Percentiles rank a stretch among this genome's conserved stretches.
phyloP scores from a whole-genome alignment of 2,113 vertebrate genomes.

The Megaceryle maxima region DNA sequence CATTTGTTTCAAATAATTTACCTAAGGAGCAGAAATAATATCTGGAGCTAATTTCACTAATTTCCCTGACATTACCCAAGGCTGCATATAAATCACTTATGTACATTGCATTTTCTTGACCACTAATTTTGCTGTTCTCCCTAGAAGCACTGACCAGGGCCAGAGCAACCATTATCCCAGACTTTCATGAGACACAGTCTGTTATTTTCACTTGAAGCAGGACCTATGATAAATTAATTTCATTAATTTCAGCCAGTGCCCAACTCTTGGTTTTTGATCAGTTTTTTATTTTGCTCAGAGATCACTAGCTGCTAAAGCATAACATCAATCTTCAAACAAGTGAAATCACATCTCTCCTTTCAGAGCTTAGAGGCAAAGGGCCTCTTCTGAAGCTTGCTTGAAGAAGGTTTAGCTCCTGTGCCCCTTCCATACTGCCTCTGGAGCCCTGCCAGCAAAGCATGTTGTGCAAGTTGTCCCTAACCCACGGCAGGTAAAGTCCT shows the following conservation, averaged over 20 bases:
- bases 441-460: background rate
- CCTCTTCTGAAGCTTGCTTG: background rate
- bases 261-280: constrained; percentile 2
- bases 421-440: background rate
- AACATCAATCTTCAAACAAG: background rate
- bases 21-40: constrained; percentile 1
- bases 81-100: background rate
- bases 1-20: background rate
- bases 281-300: constrained; percentile 6
- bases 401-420: background rate
- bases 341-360: background rate
- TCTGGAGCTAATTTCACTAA: background rate
- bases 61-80: background rate
- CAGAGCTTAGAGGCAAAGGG: background rate
- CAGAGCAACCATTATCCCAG: background rate
- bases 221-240: constrained; percentile 26
- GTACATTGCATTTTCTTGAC: background rate
- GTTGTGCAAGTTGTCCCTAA: background rate
- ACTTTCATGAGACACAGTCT: background rate
- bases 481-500: background rate
- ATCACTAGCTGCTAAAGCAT: background rate
- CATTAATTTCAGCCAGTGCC: background rate
- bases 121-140: background rate
- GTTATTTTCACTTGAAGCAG: background rate
- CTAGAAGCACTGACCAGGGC: background rate